Percentiles rank a stretch among this genome's conserved stretches.
These are phyloP conservation scores for Cryptotermes secundus DNA, from an alignment of 1,140 invertebrate species.

Conservation along the genomic window DNA sequence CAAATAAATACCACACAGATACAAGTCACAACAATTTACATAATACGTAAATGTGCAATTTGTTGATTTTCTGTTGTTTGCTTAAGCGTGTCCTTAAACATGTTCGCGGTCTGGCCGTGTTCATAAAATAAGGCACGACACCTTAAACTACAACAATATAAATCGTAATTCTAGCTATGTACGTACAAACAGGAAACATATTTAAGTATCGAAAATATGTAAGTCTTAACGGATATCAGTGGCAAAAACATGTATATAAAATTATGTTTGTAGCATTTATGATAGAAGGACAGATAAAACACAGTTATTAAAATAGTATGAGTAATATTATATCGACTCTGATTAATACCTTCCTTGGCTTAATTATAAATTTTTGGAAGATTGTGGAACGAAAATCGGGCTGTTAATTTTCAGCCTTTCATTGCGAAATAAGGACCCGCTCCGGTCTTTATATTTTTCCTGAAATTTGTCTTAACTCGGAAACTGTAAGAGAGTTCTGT, in stretches of 20 bases:
- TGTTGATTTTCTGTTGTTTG: too few relatives aligned
- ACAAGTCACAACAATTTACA: neutral
- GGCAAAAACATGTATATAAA: neutral
- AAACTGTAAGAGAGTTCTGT: neutral
- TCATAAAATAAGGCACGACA: neutral
- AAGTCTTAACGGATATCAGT: neutral
- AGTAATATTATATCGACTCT: neutral
- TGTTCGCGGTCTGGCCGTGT: neutral
- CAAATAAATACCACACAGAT: neutral
- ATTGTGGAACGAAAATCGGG: neutral
- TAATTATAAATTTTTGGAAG: neutral
- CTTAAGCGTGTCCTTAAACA: neutral
- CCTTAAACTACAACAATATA: neutral
- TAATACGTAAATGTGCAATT: neutral
- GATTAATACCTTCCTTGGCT: neutral
- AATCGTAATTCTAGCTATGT: neutral
- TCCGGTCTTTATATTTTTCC: neutral
- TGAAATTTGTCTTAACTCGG: neutral
- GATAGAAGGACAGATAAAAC: neutral
- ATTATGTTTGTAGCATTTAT: neutral
- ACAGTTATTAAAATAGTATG: neutral
- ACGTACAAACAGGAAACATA: neutral
- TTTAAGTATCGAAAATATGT: conserved; percentile 6
- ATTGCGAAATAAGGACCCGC: too few relatives aligned
- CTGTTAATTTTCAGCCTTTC: neutral